phyloP scores from a whole-genome alignment of 1,140 invertebrate species.

The Eueides isabella region DNA sequence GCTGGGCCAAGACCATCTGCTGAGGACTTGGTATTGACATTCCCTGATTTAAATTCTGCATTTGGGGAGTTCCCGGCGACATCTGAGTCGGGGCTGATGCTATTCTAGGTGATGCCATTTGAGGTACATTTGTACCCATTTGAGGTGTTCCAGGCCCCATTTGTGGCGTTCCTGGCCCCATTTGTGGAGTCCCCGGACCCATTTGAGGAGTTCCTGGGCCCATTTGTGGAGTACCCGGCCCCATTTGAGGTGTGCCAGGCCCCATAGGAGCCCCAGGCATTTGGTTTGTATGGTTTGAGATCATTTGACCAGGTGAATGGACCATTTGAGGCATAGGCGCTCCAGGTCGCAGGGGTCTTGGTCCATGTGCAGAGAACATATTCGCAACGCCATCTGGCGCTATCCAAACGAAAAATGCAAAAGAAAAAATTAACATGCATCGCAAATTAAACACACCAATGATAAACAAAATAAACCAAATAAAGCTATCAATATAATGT shows the following conservation, averaged over 20 bases:
- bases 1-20: constrained; percentile 72
- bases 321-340: constrained; percentile 58
- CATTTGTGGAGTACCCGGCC: constrained; percentile 57
- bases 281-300: constrained; percentile 51
- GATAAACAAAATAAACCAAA: constrained; percentile 43
- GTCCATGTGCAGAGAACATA: constrained; percentile 72
- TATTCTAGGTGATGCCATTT: constrained; percentile 68
- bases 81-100: constrained; percentile 72
- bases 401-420: constrained; percentile 68
- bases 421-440: constrained; percentile 72
- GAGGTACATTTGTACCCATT: constrained; percentile 64
- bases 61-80: constrained; percentile 71
- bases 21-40: constrained; percentile 71
- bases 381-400: constrained; percentile 76
- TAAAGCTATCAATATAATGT: neutral
- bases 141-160: constrained; percentile 72
- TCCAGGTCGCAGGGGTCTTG: constrained; percentile 63
- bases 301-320: constrained; percentile 66
- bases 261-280: constrained; percentile 55
- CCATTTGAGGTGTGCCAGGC: constrained; percentile 54
- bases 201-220: constrained; percentile 61
- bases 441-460: constrained; percentile 58
- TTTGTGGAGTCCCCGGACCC: constrained; percentile 63
- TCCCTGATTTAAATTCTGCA: constrained; percentile 68
- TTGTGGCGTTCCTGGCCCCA: constrained; percentile 68